phyloP scores from a whole-genome alignment of 2,797 vertebrate species.

The Garrulus glandarius region DNA sequence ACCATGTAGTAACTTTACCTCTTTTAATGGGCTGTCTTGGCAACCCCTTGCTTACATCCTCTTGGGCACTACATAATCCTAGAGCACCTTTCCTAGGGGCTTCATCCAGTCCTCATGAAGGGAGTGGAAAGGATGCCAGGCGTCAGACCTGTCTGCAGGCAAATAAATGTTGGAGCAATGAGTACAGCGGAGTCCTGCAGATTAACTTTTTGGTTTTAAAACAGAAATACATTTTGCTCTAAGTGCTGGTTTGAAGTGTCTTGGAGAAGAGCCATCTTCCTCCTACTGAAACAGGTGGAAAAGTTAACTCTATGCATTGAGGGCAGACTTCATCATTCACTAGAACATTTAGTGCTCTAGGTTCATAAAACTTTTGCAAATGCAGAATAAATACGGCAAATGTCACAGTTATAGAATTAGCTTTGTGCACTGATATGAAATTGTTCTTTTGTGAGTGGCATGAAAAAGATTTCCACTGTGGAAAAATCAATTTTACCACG shows the following conservation, averaged over 20 bases:
- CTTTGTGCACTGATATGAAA: not conserved
- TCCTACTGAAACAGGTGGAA: constrained; percentile 52
- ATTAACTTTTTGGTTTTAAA: constrained; percentile 16
- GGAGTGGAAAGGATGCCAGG: not conserved
- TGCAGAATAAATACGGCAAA: not conserved
- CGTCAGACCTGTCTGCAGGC: not conserved
- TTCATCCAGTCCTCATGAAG: not conserved
- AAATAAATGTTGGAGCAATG: not conserved
- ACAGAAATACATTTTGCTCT: constrained; percentile 16
- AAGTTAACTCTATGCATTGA: constrained; percentile 20
- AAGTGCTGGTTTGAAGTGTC: constrained; percentile 4
- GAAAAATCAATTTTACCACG: not conserved
- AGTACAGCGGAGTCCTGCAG: not conserved
- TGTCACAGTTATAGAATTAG: not conserved
- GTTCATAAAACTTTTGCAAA: not conserved
- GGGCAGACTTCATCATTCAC: not conserved
- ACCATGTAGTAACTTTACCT: not conserved
- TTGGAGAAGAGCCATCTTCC: constrained; percentile 54
- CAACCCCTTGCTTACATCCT: not conserved
- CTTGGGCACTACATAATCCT: not conserved
- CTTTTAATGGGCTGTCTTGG: not conserved
- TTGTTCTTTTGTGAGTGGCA: not conserved
- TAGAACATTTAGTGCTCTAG: not conserved
- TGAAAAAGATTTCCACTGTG: not conserved
- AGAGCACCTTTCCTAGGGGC: not conserved